Evolutionary conservation across 2,888 invertebrate species (phyloP), one percentile per base, ranked within the genome.

Genomic region (Smittia sp.): DNA sequence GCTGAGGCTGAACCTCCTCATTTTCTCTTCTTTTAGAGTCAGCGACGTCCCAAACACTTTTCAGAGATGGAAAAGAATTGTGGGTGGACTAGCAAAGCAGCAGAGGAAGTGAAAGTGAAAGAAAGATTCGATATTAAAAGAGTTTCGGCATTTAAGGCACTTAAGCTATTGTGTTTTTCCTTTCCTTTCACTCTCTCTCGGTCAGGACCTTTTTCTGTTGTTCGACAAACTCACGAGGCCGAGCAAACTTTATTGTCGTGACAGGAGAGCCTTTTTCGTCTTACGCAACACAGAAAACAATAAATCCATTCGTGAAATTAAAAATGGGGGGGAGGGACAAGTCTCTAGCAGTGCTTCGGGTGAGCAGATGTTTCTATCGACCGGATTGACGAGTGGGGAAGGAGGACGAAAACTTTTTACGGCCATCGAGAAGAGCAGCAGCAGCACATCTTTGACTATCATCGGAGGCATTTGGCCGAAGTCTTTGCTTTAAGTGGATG

Each of bases 241-340:
- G 18, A 9, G 25, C 24, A 25, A 63, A 63, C 6, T 63, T 58
- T 58, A 58, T 58, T 58, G 58, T 20, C 58, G 18, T 58, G 58
- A 58, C 58, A 58, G 58, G 22, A 58, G 58, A 58, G 58, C 58
- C 58, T 58, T 58, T 58, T 58, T 46, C 32, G 32, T 32, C 66
- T 67, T 67, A 67, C 67, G 25, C 69, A 52, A 54, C 69, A 13
- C 27, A 24, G 52, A 69, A 54, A 62, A 72, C 62, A 72, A 72
- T 72, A 72, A 72, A 69, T 69, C 54, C 69, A 69, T 63, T 63
- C 27, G 20, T 27, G 63, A 27, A 63, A 63, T 63, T 63, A 63
- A 63, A 69, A 72, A 38, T 72, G 22, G 9, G 38, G 62, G 27
- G 52, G 39, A 20, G 15, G 20, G 20, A 27, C 39, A 52, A 69